Percentiles rank a stretch among this genome's conserved stretches.
Conservation (phyloP, 2,797 vertebrate genomes). For the Galagoides demidoff region DNA sequence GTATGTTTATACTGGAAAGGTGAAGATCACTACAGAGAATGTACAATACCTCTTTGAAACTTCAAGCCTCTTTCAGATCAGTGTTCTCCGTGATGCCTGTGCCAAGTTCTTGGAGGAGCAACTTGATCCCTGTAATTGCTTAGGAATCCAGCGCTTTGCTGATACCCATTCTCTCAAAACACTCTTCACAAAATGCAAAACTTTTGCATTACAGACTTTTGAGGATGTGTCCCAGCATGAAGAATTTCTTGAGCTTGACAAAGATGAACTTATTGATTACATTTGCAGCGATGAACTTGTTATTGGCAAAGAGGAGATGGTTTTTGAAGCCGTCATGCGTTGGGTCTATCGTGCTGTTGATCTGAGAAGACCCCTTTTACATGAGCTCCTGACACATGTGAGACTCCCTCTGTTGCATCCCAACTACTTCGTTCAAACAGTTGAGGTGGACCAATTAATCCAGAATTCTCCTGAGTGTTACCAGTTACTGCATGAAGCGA, state of each 20-base stretch:
- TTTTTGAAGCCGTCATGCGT: conserved; percentile 97
- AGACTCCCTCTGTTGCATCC: conserved; percentile 96
- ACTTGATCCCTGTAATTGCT: conserved; percentile 97
- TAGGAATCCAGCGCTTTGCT: conserved; percentile 98
- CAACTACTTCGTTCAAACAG: conserved; percentile 99
- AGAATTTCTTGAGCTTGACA: conserved; percentile 96
- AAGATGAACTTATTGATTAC: conserved; percentile 96
- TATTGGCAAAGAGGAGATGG: conserved; percentile 95
- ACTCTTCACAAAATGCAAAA: conserved; percentile 94
- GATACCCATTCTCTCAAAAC: conserved; percentile 96
- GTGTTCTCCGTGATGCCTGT: conserved; percentile 94
- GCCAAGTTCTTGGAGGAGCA: conserved; percentile 99
- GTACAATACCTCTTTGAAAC: conserved; percentile 99
- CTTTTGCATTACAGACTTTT: conserved; percentile 94
- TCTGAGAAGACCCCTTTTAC: conserved; percentile 92
- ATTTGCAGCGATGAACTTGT: conserved; percentile 95
- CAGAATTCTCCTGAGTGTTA: conserved; percentile 98
- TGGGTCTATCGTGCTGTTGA: conserved; percentile 96
- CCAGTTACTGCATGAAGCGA: conserved; percentile 96
- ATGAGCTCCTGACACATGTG: conserved; percentile 95
- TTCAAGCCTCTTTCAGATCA: conserved; percentile 97
- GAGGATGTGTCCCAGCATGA: conserved; percentile 96
- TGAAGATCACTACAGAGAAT: conserved; percentile 97
- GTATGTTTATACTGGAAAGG: conserved; percentile 97
- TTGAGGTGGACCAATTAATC: conserved; percentile 97